Percentiles rank a stretch among this genome's conserved stretches.
These are phyloP conservation scores for Hanleya hanleyi DNA, from an alignment of 2,888 invertebrate genomes.

Conservation along the genomic window DNA sequence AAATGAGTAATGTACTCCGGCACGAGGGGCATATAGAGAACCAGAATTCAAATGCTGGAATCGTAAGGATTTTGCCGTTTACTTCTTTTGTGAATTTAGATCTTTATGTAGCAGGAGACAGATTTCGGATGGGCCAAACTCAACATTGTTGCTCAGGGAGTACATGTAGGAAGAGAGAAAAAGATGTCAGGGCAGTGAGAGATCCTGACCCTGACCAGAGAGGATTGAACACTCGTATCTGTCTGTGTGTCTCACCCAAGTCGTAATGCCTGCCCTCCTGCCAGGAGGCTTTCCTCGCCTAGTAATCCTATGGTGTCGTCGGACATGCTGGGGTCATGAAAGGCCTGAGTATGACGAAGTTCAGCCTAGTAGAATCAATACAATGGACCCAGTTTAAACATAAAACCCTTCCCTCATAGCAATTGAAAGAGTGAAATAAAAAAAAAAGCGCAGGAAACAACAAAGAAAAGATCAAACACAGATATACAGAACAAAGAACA, in stretches of 20 bases:
- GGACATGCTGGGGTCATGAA: slow-evolving; percentile 93
- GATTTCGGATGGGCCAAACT: too few relatives aligned
- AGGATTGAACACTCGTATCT: neutral
- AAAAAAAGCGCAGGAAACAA: neutral
- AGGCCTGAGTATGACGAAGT: slow-evolving; percentile 76
- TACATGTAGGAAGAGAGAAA: too few relatives aligned
- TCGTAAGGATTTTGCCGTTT: too few relatives aligned
- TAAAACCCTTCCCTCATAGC: slow-evolving; percentile 38
- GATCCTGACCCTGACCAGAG: neutral
- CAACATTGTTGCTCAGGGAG: too few relatives aligned
- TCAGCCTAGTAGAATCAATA: slow-evolving; percentile 60
- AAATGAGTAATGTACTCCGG: too few relatives aligned
- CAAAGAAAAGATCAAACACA: neutral
- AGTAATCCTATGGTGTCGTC: slow-evolving; percentile 90
- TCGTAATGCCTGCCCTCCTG: slow-evolving; percentile 97
- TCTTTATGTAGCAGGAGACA: too few relatives aligned
- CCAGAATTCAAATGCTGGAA: too few relatives aligned
- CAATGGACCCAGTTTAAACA: slow-evolving; percentile 19
- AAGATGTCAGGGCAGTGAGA: too few relatives aligned
- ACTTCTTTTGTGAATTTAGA: too few relatives aligned
- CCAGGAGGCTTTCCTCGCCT: slow-evolving; percentile 95
- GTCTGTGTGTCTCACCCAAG: slow-evolving; percentile 82
- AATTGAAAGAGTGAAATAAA: neutral
- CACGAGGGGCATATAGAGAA: too few relatives aligned
- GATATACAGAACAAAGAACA: too few relatives aligned